These are phyloP conservation scores for Pterocles burchelli DNA, from an alignment of 2,113 vertebrate genomes.

Conservation along the genomic window DNA sequence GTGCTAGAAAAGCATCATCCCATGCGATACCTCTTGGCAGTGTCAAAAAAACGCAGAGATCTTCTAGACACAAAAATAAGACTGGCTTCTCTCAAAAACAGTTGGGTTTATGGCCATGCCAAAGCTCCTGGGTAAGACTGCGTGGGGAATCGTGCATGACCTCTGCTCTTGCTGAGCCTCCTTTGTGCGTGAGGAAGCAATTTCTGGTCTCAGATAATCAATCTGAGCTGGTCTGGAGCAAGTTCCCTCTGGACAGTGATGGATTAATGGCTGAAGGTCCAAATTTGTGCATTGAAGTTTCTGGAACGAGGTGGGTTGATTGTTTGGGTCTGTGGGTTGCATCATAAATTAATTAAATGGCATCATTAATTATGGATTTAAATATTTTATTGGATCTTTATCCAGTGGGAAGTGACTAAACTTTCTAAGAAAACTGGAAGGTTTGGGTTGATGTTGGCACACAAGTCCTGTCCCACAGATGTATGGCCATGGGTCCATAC, in stretches of 20 bases:
- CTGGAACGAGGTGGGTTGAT: accelerated
- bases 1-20: background rate
- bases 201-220: background rate
- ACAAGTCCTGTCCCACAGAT: accelerated
- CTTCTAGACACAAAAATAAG: background rate
- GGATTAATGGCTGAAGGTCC: background rate
- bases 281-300: background rate
- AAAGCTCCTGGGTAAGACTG: background rate
- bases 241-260: background rate
- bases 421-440: background rate
- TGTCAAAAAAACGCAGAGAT: background rate
- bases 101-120: accelerated
- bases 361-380: background rate
- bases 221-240: background rate
- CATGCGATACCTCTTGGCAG: background rate
- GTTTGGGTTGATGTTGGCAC: background rate
- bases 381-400: background rate
- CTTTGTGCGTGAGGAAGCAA: background rate
- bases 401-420: background rate
- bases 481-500: accelerated
- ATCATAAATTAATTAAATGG: background rate
- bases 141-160: accelerated
- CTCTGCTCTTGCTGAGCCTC: background rate
- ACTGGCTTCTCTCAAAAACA: background rate
- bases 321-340: background rate